Evolutionary conservation across 2,113 vertebrate genomes (phyloP), one percentile per base, ranked within the genome.

Genomic region (Epinephelus lanceolatus): DNA sequence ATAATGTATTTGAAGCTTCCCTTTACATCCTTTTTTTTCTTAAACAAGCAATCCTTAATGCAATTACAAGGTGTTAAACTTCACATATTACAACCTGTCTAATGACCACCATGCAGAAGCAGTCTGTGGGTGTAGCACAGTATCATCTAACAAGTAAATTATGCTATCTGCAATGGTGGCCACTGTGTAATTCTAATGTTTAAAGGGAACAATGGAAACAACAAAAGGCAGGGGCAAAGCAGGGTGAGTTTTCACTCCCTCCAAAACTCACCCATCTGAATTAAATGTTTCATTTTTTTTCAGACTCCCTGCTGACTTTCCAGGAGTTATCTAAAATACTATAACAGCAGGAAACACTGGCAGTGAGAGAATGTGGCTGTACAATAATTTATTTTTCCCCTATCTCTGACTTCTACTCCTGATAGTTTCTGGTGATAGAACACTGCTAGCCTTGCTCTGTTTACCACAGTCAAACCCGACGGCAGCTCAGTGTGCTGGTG

Each of bases 301-400:
- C 57, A 6, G 67, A 69, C 57, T 76, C 69, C 62, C 51, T 71
- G 59, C 60, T 74, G 66, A 8, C 27, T 83, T 57, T 30, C 40
- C 62, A 47, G 67, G 57, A 74, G 67, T 74, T 79, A 78, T 83
- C 71, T 66, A 53, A 83, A 84, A 69, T 42, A 68, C 57, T 70
- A 5, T 11, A 76, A 51, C 56, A 81, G 78, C 70, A 65, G 23
- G 57, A 71, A 76, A 76, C 62, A 62, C 45, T 60, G 77, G 80
- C 71, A 68, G 53, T 77, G 49, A 84, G n/a, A 71, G 67, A 84
- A 84, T 19, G 53, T 49, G 15, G 65, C 62, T 71, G 25, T 63
- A 27, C 47, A 67, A 23, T 78, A 76, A 77, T 86, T 85, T 82
- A 82, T 79, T 81, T 86, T 60, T 53, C 15, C n/a, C 59, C 81